phyloP scores from a whole-genome alignment of 1,140 invertebrate species.

The Cotesia glomerata region DNA sequence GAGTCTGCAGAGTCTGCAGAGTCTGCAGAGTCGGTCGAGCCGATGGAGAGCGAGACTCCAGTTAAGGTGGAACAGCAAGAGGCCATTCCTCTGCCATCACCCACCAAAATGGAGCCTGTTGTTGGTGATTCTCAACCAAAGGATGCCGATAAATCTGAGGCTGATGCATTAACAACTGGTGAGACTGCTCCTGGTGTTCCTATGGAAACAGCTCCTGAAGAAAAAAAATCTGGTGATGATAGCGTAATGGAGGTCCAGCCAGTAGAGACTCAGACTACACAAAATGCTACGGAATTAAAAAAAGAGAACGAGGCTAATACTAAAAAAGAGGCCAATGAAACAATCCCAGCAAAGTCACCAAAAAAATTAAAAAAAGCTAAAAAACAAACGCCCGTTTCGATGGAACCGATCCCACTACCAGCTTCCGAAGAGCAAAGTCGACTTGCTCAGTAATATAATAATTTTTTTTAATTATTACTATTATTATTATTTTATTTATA shows the following conservation, averaged over 20 bases:
- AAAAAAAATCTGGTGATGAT: neutral
- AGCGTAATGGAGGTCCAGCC: neutral
- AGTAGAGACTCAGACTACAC: slow-evolving; percentile 27
- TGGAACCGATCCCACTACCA: slow-evolving; percentile 54
- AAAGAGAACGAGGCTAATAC: neutral
- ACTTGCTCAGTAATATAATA: neutral
- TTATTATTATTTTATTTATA: neutral
- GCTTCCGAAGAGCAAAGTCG: slow-evolving; percentile 30
- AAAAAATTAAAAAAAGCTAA: slow-evolving; percentile 53
- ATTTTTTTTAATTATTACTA: neutral
- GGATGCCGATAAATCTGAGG: neutral
- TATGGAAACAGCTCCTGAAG: neutral
- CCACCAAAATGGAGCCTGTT: slow-evolving; percentile 12
- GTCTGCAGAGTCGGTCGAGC: too few species aligned
- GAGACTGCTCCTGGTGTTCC: neutral
- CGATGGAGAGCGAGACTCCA: neutral
- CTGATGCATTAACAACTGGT: neutral
- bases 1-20: too few species aligned
- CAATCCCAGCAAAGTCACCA: slow-evolving; percentile 36
- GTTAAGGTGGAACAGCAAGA: slow-evolving; percentile 13
- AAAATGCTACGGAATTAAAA: slow-evolving; percentile 3
- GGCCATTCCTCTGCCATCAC: slow-evolving; percentile 40
- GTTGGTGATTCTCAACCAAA: too few species aligned
- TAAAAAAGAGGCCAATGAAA: neutral
- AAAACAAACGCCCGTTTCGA: slow-evolving; percentile 48